Evolutionary conservation across 2,797 vertebrate species (phyloP).

Genomic region (Helostoma temminkii): DNA sequence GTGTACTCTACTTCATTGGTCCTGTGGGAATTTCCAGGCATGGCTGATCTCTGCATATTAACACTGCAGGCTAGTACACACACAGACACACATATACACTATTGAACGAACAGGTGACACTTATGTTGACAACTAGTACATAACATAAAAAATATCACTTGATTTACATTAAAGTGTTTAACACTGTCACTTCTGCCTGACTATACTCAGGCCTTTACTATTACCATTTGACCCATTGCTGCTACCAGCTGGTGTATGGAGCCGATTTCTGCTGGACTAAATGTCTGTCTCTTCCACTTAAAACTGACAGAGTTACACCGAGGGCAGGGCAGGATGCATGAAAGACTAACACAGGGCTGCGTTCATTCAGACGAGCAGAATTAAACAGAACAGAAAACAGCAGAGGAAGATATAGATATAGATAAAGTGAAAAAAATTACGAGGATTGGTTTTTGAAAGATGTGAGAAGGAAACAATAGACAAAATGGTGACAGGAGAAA

Average conservation of each 20-base stretch:
- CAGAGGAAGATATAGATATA: background rate
- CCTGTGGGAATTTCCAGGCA: conserved; percentile 58
- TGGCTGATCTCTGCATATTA: conserved; percentile 54
- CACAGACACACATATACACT: conserved; percentile 16
- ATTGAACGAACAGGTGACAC: conserved; percentile 29
- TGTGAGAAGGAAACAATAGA: background rate
- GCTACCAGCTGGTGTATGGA: conserved; percentile 46
- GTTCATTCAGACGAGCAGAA: conserved; percentile 5
- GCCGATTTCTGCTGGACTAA: conserved; percentile 65
- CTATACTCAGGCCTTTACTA: conserved; percentile 26
- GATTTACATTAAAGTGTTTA: conserved; percentile 18
- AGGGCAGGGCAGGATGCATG: conserved; percentile 20
- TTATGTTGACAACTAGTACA: conserved; percentile 21
- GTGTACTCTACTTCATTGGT: conserved; percentile 55
- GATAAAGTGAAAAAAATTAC: background rate
- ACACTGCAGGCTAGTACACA: conserved; percentile 42
- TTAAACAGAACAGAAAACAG: background rate
- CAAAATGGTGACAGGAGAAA: background rate
- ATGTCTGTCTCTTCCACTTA: conserved; percentile 69
- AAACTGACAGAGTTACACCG: conserved; percentile 29
- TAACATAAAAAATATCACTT: conserved; percentile 21
- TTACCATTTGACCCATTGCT: conserved; percentile 47
- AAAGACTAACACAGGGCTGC: background rate
- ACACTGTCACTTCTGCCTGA: conserved; percentile 16
- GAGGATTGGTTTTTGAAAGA: background rate